These are phyloP conservation scores for Sardinella longiceps DNA, from an alignment of 2,797 vertebrate species.

Conservation along the genomic window DNA sequence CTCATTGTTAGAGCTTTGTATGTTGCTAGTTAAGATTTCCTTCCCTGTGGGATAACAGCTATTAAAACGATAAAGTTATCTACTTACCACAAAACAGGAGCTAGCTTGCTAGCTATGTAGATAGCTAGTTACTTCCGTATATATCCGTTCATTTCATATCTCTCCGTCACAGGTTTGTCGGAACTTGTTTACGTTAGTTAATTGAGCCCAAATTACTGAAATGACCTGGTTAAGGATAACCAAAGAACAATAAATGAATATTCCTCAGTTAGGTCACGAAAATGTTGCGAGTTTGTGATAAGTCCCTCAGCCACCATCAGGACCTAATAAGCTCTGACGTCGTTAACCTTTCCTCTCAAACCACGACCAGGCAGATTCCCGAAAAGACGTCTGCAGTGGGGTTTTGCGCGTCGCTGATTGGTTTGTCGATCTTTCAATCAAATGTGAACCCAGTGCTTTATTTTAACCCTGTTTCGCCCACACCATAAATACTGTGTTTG, in stretches of 20 bases:
- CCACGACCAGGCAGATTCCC: constrained; percentile 68
- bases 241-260: no score
- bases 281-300: background rate
- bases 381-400: constrained; percentile 63
- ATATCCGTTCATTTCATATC: constrained; percentile 66
- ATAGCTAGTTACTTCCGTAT: constrained; percentile 71
- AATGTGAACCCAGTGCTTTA: background rate
- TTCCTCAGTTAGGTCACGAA: background rate
- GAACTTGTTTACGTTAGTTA: background rate
- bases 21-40: no score
- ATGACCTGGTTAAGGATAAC: background rate
- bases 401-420: constrained; percentile 58
- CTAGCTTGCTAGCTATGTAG: constrained; percentile 38
- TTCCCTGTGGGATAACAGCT: background rate
- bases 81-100: constrained; percentile 71
- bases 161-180: background rate
- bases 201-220: background rate
- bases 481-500: no score
- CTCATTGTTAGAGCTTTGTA: no score
- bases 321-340: constrained; percentile 14
- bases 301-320: background rate
- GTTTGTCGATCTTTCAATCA: constrained; percentile 61
- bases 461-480: constrained; percentile 36
- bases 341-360: constrained; percentile 73
- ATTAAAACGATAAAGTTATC: constrained; percentile 26